phyloP scores from a whole-genome alignment of 1,140 invertebrate genomes.

The Bathynomus jamesi region DNA sequence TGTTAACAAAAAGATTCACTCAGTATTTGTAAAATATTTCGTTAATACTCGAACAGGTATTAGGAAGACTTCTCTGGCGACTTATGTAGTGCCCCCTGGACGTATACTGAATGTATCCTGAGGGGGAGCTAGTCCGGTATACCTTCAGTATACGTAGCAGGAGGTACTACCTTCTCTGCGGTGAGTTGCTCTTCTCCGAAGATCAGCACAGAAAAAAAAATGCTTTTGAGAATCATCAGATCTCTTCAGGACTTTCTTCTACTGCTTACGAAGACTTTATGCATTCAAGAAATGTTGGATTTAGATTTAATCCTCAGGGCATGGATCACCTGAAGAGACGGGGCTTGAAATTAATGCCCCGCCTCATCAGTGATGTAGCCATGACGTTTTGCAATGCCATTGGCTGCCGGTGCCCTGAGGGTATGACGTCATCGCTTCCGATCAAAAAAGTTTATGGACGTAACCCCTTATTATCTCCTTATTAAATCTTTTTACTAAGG shows the following conservation, averaged over 20 bases:
- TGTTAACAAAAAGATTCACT: too few relatives aligned
- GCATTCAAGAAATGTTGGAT: background rate
- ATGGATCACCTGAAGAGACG: background rate
- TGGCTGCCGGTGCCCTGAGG: background rate
- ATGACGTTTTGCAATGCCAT: background rate
- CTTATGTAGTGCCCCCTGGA: constrained; percentile 58
- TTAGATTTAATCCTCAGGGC: background rate
- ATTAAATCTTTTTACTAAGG: background rate
- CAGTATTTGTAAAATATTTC: too few relatives aligned
- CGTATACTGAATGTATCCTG: constrained; percentile 85
- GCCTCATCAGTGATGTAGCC: background rate
- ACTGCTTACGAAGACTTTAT: background rate
- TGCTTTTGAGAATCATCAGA: background rate
- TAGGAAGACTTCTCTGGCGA: background rate
- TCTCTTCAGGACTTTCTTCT: background rate
- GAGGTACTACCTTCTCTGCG: background rate
- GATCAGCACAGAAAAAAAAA: too few relatives aligned
- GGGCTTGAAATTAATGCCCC: background rate
- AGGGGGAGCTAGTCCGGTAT: background rate
- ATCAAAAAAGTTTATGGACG: background rate
- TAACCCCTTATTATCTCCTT: background rate
- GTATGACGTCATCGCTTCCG: background rate
- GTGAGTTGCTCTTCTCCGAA: background rate
- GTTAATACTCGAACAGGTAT: too few relatives aligned
- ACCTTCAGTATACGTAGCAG: background rate